These are phyloP conservation scores for Neopelma chrysocephalum DNA, from an alignment of 2,797 vertebrate species.

Conservation along the genomic window DNA sequence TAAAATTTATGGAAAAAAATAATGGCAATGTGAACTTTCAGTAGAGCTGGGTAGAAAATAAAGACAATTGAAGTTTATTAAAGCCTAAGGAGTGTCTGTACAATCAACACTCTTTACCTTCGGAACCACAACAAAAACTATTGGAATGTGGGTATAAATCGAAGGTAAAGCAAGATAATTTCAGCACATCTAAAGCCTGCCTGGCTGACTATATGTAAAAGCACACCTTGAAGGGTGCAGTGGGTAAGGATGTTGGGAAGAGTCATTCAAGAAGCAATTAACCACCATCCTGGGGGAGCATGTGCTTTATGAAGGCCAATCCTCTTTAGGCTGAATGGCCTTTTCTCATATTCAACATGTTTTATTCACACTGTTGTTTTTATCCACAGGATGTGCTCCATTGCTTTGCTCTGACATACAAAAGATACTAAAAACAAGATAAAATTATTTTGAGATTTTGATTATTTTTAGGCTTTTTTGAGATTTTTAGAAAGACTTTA, in stretches of 20 bases:
- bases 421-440: background rate
- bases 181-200: background rate
- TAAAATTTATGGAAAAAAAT: background rate
- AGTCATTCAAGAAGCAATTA: background rate
- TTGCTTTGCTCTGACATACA: background rate
- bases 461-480: rapidly evolving
- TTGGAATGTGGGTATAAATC: background rate
- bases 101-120: background rate
- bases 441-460: too few relatives aligned
- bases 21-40: background rate
- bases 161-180: background rate
- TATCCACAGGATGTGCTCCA: background rate
- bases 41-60: background rate
- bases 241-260: background rate
- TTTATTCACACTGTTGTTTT: background rate
- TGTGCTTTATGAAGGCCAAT: background rate
- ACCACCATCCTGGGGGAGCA: background rate
- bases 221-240: background rate
- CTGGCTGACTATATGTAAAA: background rate
- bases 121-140: background rate
- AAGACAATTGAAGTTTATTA: background rate
- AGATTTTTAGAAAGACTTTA: background rate
- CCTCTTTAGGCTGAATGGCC: background rate
- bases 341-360: slow-evolving; percentile 7
- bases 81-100: background rate